Percentiles rank a stretch among this genome's conserved stretches.
These are phyloP conservation scores for Ochlodes sylvanus DNA, from an alignment of 2,888 invertebrate species.

Conservation along the genomic window DNA sequence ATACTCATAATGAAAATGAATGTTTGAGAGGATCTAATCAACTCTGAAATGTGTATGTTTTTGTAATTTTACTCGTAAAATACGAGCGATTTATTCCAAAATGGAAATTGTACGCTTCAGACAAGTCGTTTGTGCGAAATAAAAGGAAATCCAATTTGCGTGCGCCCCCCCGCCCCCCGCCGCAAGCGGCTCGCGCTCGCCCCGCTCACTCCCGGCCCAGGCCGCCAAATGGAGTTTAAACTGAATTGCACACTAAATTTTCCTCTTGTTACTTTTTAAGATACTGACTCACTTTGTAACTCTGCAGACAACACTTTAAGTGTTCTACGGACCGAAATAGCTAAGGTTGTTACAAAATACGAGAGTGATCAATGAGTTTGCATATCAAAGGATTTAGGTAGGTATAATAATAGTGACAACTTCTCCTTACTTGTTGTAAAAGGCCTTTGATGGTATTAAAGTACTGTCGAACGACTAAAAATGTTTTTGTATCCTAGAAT, in stretches of 20 bases:
- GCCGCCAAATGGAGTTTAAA: constrained; percentile 11
- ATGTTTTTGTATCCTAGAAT: too few species aligned
- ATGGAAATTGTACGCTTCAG: constrained; percentile 28
- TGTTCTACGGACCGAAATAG: too few species aligned
- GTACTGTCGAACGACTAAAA: too few species aligned
- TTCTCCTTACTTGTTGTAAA: too few species aligned
- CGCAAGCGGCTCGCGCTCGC: background rate
- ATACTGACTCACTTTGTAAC: constrained; percentile 8
- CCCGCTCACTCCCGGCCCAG: background rate
- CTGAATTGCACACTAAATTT: constrained; percentile 29
- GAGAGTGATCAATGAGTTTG: too few species aligned
- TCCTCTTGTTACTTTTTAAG: constrained; percentile 13
- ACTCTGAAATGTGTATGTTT: background rate
- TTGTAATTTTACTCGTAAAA: constrained; percentile 9
- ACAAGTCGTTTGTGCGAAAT: constrained; percentile 30
- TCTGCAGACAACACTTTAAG: too few species aligned
- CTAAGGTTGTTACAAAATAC: too few species aligned
- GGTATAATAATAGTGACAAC: too few species aligned
- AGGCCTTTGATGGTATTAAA: too few species aligned
- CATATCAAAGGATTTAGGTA: too few species aligned
- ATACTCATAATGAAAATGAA: background rate
- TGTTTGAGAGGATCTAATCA: background rate
- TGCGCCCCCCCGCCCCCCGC: constrained; percentile 6
- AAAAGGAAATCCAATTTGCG: constrained; percentile 33
- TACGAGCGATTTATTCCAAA: constrained; percentile 18